phyloP scores from a whole-genome alignment of 2,113 vertebrate genomes.

The Puffinus mauretanicus region DNA sequence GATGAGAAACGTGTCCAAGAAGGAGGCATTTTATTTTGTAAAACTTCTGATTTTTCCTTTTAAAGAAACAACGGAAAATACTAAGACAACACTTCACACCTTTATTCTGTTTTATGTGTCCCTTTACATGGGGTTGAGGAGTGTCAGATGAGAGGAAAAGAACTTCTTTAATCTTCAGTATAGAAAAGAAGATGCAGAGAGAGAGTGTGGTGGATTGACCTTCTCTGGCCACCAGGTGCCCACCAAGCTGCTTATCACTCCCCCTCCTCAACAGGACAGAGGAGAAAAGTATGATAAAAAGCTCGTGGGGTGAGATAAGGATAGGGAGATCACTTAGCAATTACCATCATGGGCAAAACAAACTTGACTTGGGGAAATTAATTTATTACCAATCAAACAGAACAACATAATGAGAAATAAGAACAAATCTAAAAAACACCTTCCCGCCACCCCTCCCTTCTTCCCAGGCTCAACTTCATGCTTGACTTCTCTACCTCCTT shows the following conservation, averaged over 20 bases:
- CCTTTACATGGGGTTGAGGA: background rate
- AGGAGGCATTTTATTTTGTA: background rate
- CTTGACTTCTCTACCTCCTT: background rate
- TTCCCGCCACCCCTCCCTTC: rapidly evolving
- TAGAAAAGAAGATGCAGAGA: background rate
- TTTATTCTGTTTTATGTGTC: background rate
- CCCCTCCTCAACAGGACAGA: background rate
- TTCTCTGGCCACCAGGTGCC: background rate
- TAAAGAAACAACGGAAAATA: background rate
- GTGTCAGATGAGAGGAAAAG: background rate
- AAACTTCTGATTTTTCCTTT: background rate
- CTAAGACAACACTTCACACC: background rate
- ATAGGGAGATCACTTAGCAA: background rate
- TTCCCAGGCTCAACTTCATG: background rate
- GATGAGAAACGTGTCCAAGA: background rate
- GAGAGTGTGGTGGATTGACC: background rate
- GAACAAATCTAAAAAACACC: background rate
- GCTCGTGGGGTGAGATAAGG: background rate
- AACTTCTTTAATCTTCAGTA: background rate
- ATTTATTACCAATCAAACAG: background rate
- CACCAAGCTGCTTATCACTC: background rate
- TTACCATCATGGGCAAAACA: background rate
- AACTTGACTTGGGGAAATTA: background rate
- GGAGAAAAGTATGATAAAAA: background rate
- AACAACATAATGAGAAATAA: background rate